Evolutionary conservation across 2,888 invertebrate genomes (phyloP).

Genomic region (Tiliacea citrago): DNA sequence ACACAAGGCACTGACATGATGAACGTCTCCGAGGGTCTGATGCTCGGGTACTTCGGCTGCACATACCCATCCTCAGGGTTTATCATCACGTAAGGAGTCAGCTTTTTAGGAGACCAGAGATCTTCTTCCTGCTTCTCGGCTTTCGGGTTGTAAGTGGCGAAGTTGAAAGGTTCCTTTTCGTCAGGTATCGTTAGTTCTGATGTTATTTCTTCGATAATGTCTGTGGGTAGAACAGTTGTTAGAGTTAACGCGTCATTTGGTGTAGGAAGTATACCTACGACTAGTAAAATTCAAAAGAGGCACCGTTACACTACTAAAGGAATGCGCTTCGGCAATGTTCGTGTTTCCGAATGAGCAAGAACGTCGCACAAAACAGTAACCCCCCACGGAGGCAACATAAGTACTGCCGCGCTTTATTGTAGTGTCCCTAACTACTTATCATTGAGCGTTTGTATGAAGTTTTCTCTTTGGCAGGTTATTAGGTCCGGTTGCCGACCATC

Average conservation of each 20-base stretch:
- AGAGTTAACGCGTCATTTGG: neutral
- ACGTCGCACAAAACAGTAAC: neutral
- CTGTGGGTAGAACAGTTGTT: conserved; percentile 71
- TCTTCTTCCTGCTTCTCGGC: conserved; percentile 89
- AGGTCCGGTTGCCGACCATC: neutral
- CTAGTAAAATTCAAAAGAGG: neutral
- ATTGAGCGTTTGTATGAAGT: neutral
- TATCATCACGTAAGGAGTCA: conserved; percentile 82
- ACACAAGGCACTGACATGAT: conserved; percentile 90
- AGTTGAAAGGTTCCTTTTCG: conserved; percentile 88
- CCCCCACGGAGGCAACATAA: neutral
- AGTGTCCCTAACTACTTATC: neutral
- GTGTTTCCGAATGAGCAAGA: neutral
- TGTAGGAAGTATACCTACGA: neutral
- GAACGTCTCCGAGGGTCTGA: conserved; percentile 88
- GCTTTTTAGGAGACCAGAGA: conserved; percentile 93
- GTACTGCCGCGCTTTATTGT: neutral
- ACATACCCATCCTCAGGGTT: conserved; percentile 80
- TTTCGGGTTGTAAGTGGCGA: conserved; percentile 83
- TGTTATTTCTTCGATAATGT: conserved; percentile 87
- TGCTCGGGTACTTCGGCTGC: conserved; percentile 81
- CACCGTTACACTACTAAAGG: too few species aligned
- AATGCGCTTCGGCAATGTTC: neutral
- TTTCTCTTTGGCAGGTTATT: neutral
- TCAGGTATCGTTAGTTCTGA: conserved; percentile 84